Conservation (phyloP, 2,797 vertebrate species). For the Sandelia bainsii region DNA sequence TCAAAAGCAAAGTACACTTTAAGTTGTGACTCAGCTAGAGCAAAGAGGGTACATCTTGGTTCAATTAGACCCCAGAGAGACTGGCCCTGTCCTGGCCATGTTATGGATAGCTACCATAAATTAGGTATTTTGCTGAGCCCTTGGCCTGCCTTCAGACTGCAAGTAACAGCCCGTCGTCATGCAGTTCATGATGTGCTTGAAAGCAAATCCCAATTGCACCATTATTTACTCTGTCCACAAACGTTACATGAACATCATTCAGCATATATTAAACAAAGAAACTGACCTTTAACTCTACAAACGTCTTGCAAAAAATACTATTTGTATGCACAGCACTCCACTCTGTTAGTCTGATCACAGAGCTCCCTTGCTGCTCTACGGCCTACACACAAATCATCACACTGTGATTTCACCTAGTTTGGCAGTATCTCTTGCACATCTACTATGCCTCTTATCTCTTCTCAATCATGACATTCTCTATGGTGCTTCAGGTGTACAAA, state of each 20-base stretch:
- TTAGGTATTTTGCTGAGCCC: conserved; percentile 64
- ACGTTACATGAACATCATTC: conserved; percentile 25
- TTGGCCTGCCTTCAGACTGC: conserved; percentile 40
- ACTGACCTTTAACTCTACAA: conserved; percentile 42
- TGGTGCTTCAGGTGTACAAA: conserved; percentile 3
- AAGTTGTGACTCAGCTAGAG: conserved; percentile 42
- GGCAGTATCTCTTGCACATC: neutral
- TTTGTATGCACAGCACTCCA: conserved; percentile 42
- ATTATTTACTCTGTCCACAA: conserved; percentile 28
- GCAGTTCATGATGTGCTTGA: conserved; percentile 40
- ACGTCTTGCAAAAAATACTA: conserved; percentile 19
- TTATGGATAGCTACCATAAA: conserved; percentile 74
- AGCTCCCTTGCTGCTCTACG: conserved; percentile 40
- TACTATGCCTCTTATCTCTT: conserved; percentile 25
- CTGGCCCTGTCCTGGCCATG: conserved; percentile 29
- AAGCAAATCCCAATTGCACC: conserved; percentile 24
- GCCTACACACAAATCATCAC: conserved; percentile 41
- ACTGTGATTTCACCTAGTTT: conserved; percentile 73
- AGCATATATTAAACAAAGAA: conserved; percentile 27
- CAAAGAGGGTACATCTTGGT: conserved; percentile 44
- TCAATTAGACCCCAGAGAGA: conserved; percentile 59
- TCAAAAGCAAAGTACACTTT: conserved; percentile 38
- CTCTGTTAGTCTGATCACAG: conserved; percentile 36
- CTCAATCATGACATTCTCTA: conserved; percentile 23
- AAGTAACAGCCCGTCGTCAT: conserved; percentile 51